Conservation (phyloP, 2,888 invertebrate genomes). For the Alloplasta piceator region DNA sequence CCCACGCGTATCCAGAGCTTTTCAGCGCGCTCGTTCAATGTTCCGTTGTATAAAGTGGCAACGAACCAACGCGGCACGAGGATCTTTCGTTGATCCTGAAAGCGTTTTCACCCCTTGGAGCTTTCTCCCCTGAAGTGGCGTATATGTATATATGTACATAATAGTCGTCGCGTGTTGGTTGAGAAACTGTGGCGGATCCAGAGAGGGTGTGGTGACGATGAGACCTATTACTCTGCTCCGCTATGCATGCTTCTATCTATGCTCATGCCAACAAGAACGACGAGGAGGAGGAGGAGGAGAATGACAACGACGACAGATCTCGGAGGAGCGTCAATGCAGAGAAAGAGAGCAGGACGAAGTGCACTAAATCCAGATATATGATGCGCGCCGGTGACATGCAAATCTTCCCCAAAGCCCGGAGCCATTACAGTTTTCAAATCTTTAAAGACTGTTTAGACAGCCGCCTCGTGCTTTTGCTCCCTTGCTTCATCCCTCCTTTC, state of each 20-base stretch:
- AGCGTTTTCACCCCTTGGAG: slow-evolving; percentile 69
- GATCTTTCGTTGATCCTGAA: slow-evolving; percentile 77
- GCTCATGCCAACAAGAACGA: slow-evolving; percentile 9
- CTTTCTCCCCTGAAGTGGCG: slow-evolving; percentile 71
- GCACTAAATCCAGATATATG: slow-evolving; percentile 83
- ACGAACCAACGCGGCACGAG: slow-evolving; percentile 56
- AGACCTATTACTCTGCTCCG: slow-evolving; percentile 42
- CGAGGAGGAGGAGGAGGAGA: slow-evolving; percentile 26
- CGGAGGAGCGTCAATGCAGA: slow-evolving; percentile 56
- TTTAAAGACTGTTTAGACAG: slow-evolving; percentile 84
- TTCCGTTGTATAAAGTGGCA: slow-evolving; percentile 32
- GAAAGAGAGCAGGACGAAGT: slow-evolving; percentile 71
- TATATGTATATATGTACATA: slow-evolving; percentile 34
- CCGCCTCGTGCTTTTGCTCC: slow-evolving; percentile 73
- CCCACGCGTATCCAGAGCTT: slow-evolving; percentile 72
- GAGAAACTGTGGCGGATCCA: slow-evolving; percentile 63
- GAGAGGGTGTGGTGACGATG: slow-evolving; percentile 59
- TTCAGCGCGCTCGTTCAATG: slow-evolving; percentile 62
- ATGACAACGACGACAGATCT: slow-evolving; percentile 60
- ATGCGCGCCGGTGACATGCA: slow-evolving; percentile 83
- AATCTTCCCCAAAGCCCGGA: slow-evolving; percentile 82
- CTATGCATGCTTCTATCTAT: slow-evolving; percentile 21
- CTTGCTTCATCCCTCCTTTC: slow-evolving; percentile 30
- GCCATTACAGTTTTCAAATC: slow-evolving; percentile 83
- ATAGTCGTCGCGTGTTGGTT: slow-evolving; percentile 55